phyloP scores from a whole-genome alignment of 2,797 vertebrate genomes.

The Urosaurus nigricauda region DNA sequence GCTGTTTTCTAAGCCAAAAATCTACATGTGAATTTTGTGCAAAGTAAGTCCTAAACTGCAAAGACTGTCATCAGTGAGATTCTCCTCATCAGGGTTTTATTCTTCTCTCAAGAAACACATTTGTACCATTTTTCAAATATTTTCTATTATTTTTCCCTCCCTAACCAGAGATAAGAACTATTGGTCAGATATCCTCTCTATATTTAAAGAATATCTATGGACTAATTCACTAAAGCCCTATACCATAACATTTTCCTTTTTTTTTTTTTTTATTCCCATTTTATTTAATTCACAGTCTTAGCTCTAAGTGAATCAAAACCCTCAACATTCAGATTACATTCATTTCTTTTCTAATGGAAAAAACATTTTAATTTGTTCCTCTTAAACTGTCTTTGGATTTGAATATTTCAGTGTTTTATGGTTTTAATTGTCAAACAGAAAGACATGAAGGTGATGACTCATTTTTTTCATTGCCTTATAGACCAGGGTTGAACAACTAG shows the following conservation, averaged over 20 bases:
- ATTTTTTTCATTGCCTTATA: slow-evolving; percentile 57
- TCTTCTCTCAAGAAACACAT: no score
- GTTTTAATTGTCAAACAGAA: slow-evolving; percentile 57
- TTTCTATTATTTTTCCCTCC: no score
- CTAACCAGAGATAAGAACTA: neutral
- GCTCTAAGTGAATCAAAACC: neutral
- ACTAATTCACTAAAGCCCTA: neutral
- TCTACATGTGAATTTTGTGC: no score
- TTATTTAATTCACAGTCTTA: neutral
- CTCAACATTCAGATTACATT: neutral
- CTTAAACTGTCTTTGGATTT: slow-evolving; percentile 59
- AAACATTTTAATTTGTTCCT: slow-evolving; percentile 22
- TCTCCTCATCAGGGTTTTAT: no score
- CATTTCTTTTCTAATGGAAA: slow-evolving; percentile 29
- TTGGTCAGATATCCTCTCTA: neutral
- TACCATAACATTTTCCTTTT: neutral
- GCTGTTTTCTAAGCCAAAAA: no score
- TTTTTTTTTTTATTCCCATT: no score
- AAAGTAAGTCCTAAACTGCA: no score
- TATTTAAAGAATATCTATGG: neutral
- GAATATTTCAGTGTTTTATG: slow-evolving; percentile 57
- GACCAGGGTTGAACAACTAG: no score
- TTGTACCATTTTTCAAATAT: no score
- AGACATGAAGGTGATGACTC: neutral
- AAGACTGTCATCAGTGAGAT: no score